Evolutionary conservation across 2,797 vertebrate species (phyloP).

Genomic region (Sebastes steindachneri): DNA sequence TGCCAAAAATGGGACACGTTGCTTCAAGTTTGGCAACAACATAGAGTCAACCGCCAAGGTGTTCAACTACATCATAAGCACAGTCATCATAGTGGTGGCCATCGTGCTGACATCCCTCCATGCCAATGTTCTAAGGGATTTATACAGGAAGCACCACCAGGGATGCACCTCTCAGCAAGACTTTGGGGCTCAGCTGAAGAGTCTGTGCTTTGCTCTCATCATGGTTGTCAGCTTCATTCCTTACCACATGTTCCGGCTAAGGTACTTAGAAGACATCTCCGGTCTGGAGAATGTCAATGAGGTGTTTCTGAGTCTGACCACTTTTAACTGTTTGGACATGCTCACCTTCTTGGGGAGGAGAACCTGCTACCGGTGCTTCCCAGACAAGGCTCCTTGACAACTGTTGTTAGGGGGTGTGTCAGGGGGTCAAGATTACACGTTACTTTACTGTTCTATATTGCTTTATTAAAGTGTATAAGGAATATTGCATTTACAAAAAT

Average conservation of each 20-base stretch:
- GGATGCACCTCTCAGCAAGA: constrained; percentile 86
- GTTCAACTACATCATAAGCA: constrained; percentile 84
- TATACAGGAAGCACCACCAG: constrained; percentile 72
- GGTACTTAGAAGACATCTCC: constrained; percentile 75
- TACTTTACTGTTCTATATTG: not conserved
- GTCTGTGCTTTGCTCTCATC: constrained; percentile 88
- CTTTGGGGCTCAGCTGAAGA: constrained; percentile 91
- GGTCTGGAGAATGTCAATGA: constrained; percentile 75
- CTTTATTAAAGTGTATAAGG: not conserved
- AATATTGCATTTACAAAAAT: not conserved
- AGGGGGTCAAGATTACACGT: not conserved
- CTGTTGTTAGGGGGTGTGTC: not conserved
- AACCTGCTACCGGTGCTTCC: constrained; percentile 39
- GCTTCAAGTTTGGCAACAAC: constrained; percentile 85
- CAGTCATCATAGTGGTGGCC: constrained; percentile 64
- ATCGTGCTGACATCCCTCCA: constrained; percentile 81
- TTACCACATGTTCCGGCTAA: constrained; percentile 88
- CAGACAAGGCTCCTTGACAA: constrained; percentile 1
- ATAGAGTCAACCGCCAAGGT: not conserved
- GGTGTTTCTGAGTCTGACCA: constrained; percentile 89
- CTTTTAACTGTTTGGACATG: constrained; percentile 90
- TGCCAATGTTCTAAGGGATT: constrained; percentile 74
- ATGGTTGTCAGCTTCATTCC: constrained; percentile 90
- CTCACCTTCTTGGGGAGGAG: constrained; percentile 86
- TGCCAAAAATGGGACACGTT: not conserved